Percentiles rank a stretch among this genome's conserved stretches.
phyloP scores from a whole-genome alignment of 2,113 vertebrate species.

The Pipa parva region DNA sequence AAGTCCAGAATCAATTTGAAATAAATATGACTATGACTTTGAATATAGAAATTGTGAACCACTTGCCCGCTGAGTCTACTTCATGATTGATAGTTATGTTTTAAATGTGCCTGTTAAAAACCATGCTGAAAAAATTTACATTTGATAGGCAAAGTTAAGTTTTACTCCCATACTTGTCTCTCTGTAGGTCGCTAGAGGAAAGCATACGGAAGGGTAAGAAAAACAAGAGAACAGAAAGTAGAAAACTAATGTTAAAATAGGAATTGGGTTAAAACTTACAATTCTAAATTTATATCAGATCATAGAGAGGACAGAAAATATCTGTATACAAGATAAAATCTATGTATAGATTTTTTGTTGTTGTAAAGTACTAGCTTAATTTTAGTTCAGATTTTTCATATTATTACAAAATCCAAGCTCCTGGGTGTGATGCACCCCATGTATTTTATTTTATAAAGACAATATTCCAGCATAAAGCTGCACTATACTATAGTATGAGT shows the following conservation, averaged over 20 bases:
- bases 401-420: neutral
- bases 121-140: constrained; percentile 99
- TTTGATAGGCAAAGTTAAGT: constrained; percentile 99
- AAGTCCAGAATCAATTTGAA: constrained; percentile 49
- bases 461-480: constrained; percentile 68
- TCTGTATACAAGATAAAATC: no score
- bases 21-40: constrained; percentile 61
- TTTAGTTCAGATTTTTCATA: constrained; percentile 40
- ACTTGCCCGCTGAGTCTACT: constrained; percentile 95
- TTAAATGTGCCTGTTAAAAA: constrained; percentile 93
- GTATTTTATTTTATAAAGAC: constrained; percentile 23
- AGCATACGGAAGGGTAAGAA: constrained; percentile 90
- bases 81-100: constrained; percentile 91
- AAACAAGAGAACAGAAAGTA: constrained; percentile 74
- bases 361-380: no score
- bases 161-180: constrained; percentile 99
- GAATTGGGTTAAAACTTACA: constrained; percentile 44
- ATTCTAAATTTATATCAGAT: constrained; percentile 40
- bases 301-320: neutral
- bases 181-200: constrained; percentile 99
- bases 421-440: neutral
- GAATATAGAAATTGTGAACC: constrained; percentile 87
- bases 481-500: constrained; percentile 75
- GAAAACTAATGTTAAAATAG: constrained; percentile 61
- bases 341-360: no score